These are phyloP conservation scores for Agriopis marginaria DNA, from an alignment of 2,888 invertebrate species.

Conservation along the genomic window DNA sequence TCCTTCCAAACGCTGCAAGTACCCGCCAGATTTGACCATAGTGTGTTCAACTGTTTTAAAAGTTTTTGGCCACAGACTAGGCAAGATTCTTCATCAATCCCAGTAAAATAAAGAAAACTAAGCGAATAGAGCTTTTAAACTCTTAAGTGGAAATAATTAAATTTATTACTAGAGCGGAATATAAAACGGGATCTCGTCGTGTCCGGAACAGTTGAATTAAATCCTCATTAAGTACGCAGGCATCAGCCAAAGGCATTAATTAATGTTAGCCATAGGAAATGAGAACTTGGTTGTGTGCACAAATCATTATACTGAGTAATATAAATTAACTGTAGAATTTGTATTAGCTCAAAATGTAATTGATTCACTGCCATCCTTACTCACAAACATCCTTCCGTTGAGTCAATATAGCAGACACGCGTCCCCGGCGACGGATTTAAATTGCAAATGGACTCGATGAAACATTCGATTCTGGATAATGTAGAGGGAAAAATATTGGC, in stretches of 20 bases:
- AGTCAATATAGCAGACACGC: conserved; percentile 67
- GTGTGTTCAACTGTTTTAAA: too few species aligned
- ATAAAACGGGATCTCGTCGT: conserved; percentile 54
- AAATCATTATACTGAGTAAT: conserved; percentile 7
- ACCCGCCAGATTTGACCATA: too few species aligned
- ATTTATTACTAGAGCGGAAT: conserved; percentile 55
- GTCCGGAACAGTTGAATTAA: conserved; percentile 44
- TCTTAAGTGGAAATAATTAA: conserved; percentile 57
- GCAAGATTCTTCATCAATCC: background rate
- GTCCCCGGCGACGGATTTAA: conserved; percentile 65
- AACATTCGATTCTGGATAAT: conserved; percentile 63
- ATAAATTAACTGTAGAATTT: background rate
- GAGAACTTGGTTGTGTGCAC: conserved; percentile 6
- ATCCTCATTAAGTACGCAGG: conserved; percentile 30
- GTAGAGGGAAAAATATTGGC: conserved; percentile 48
- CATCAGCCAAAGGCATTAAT: conserved; percentile 24
- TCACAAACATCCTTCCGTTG: conserved; percentile 32
- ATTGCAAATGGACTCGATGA: conserved; percentile 70
- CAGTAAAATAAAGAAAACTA: conserved; percentile 21
- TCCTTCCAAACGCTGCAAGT: too few species aligned
- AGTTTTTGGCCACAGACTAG: too few species aligned
- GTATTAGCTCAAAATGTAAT: too few species aligned
- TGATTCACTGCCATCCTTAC: background rate
- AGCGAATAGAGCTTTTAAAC: conserved; percentile 44
- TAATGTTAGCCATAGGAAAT: conserved; percentile 24